phyloP scores from a whole-genome alignment of 2,797 vertebrate genomes.

The Aulostomus chinensis region DNA sequence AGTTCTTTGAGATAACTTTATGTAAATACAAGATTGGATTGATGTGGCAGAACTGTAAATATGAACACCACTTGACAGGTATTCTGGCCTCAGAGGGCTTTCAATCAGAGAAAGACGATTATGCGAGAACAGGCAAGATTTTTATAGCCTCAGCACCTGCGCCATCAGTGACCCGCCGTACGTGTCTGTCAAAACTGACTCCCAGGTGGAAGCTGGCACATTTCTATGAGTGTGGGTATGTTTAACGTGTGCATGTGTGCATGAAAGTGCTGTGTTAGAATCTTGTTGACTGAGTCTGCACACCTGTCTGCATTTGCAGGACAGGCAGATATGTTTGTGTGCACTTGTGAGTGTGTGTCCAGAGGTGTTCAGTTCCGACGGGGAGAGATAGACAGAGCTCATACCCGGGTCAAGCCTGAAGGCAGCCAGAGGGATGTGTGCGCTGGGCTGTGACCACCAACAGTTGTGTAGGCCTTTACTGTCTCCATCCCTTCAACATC shows the following conservation, averaged over 20 bases:
- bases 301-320: constrained; percentile 59
- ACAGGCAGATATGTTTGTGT: constrained; percentile 41
- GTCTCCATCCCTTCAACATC: constrained; percentile 44
- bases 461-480: constrained; percentile 51
- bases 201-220: constrained; percentile 41
- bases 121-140: constrained; percentile 24
- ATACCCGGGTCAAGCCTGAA: constrained; percentile 62
- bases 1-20: no score
- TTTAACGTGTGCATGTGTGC: constrained; percentile 17
- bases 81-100: constrained; percentile 41
- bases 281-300: constrained; percentile 39
- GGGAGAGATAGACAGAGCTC: constrained; percentile 51
- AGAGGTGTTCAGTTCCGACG: constrained; percentile 29
- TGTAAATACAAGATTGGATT: no score
- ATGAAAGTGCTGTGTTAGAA: constrained; percentile 44
- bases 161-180: constrained; percentile 47
- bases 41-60: constrained; percentile 27
- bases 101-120: constrained; percentile 26
- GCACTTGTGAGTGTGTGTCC: constrained; percentile 23
- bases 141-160: constrained; percentile 53
- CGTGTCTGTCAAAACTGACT: constrained; percentile 62
- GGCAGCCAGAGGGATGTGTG: constrained; percentile 48
- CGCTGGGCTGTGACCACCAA: constrained; percentile 64
- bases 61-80: constrained; percentile 41
- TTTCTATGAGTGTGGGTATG: constrained; percentile 4